These are phyloP conservation scores for Polypedilum vanderplanki DNA, from an alignment of 1,140 invertebrate species.

Conservation along the genomic window DNA sequence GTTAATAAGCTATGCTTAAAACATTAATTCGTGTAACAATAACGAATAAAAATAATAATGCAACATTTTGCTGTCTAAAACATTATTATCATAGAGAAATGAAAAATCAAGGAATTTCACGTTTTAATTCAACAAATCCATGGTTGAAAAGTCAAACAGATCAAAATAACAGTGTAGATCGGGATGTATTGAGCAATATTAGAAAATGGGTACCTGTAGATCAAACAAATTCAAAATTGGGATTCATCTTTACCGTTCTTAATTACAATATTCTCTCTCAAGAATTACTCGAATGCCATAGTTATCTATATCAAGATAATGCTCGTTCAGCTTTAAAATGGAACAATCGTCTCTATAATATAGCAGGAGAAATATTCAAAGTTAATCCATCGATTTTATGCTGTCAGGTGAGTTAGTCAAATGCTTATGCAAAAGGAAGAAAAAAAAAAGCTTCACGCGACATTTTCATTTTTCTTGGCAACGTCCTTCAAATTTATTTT, in stretches of 20 bases:
- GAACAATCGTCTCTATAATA: conserved; percentile 56
- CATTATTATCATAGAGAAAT: background rate
- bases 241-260: background rate
- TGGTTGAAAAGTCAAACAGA: background rate
- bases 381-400: conserved; percentile 63
- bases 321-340: conserved; percentile 56
- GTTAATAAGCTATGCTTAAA: background rate
- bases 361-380: conserved; percentile 64
- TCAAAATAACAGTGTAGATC: background rate
- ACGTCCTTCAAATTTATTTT: no score
- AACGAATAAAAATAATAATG: background rate
- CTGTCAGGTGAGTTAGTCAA: conserved; percentile 35
- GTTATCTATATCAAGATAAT: conserved; percentile 63
- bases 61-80: background rate
- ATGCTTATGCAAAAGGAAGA: conserved; percentile 30
- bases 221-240: background rate
- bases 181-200: background rate
- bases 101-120: background rate
- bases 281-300: conserved; percentile 65
- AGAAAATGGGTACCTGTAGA: background rate
- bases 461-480: conserved; percentile 24
- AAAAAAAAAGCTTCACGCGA: conserved; percentile 32
- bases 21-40: background rate
- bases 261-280: conserved; percentile 84
- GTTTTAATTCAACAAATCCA: background rate